Evolutionary conservation across 2,888 invertebrate genomes (phyloP).

Genomic region (Steinernema hermaphroditum): DNA sequence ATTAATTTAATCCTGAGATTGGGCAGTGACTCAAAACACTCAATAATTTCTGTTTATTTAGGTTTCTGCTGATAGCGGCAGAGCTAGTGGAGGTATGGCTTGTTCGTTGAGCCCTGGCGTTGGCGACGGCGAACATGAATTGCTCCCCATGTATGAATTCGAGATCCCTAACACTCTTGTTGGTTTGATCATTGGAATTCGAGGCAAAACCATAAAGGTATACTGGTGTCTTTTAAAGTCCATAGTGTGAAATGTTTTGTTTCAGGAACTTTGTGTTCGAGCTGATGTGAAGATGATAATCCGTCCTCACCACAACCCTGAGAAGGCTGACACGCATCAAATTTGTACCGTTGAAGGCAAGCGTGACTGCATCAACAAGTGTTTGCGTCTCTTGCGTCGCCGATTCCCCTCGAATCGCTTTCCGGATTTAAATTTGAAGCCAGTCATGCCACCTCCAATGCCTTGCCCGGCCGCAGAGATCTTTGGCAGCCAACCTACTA

Average conservation of each 20-base stretch:
- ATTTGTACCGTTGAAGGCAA: constrained; percentile 66
- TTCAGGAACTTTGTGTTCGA: constrained; percentile 61
- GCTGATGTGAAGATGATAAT: constrained; percentile 64
- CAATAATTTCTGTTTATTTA: constrained; percentile 33
- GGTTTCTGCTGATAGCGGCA: constrained; percentile 63
- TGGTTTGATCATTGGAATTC: constrained; percentile 65
- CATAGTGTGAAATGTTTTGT: neutral
- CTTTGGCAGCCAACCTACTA: constrained; percentile 49
- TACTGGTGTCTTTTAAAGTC: constrained; percentile 30
- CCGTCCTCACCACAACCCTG: constrained; percentile 60
- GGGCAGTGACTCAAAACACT: neutral
- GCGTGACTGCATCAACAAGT: constrained; percentile 65
- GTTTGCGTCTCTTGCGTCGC: constrained; percentile 50
- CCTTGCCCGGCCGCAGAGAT: constrained; percentile 38
- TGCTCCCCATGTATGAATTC: constrained; percentile 65
- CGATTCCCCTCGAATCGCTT: constrained; percentile 65
- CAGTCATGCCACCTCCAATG: constrained; percentile 63
- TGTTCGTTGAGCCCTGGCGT: constrained; percentile 32
- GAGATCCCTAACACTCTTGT: constrained; percentile 66
- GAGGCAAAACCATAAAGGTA: constrained; percentile 66
- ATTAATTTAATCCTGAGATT: neutral
- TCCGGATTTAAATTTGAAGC: constrained; percentile 66
- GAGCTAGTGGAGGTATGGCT: constrained; percentile 58
- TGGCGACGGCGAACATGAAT: constrained; percentile 35
- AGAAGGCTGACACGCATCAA: constrained; percentile 62